Evolutionary conservation across 2,888 invertebrate genomes (phyloP), one percentile per base, ranked within the genome.

Genomic region (Heliconius ethilla): DNA sequence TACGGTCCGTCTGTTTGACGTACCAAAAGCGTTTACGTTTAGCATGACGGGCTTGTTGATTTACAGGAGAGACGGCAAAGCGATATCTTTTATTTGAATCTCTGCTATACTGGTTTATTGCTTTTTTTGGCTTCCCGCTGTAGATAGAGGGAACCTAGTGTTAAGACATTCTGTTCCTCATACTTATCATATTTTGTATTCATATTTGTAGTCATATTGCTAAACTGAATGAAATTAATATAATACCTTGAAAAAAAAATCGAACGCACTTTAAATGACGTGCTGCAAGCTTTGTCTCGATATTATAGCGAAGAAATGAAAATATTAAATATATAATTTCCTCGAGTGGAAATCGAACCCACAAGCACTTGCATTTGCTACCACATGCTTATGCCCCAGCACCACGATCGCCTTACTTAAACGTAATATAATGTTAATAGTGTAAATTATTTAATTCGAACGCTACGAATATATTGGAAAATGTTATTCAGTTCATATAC

Each of bases 401-500:
- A 5, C 15, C 29, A n/a, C 29, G 29, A 33, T 29, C 22, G 33
- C 15, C 22, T 33, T 29, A 51, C 15, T 70, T 22, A 27, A 18
- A n/a, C 4, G 22, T 51, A 59, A 59, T 55, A 72, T 29, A 13
- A 72, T 72, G 13, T 1, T 33, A 70, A 72, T 59, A 59, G 33
- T 55, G 29, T 59, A 55, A 59, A 72, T 59, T 72, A 59, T 72
- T 72, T 72, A n/a, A 72, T 72, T 72, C 29, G n/a, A 72, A 59
- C 33, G n/a, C 33, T 13, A 15, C 69, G 25, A 69, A 40, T 59
- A 55, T 59, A 72, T 72, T 59, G 76, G 72, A 72, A 72, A 55
- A 65, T 72, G 76, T 76, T 76, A 70, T 72, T 76, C 65, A 70
- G 76, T 70, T 76, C 76, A 76, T 76, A 76, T 76, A 72, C 70